These are phyloP conservation scores for Cinara cedri DNA, from an alignment of 2,888 invertebrate species.

Conservation along the genomic window DNA sequence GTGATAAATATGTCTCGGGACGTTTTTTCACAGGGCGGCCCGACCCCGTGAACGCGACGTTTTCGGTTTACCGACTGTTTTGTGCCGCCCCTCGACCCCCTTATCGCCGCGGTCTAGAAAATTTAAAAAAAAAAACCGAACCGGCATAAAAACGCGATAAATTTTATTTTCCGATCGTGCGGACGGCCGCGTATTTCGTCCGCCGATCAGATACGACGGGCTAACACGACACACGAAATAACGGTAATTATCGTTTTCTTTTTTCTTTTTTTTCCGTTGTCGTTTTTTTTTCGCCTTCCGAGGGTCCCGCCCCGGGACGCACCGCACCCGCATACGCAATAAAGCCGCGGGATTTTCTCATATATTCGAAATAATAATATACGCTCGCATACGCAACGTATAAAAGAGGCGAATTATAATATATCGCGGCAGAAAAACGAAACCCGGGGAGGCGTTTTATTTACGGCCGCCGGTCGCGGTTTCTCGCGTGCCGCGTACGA, in stretches of 20 bases:
- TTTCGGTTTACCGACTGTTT: no score
- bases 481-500: slow-evolving; percentile 54
- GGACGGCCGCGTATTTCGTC: slow-evolving; percentile 1
- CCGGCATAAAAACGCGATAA: background rate
- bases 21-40: no score
- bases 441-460: slow-evolving; percentile 23
- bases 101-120: no score
- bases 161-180: slow-evolving; percentile 27
- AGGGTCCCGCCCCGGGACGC: slow-evolving; percentile 22
- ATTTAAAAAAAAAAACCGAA: no score
- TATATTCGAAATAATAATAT: background rate
- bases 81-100: no score
- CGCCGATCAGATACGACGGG: slow-evolving; percentile 20
- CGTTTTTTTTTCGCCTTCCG: slow-evolving; percentile 3
- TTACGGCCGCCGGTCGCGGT: slow-evolving; percentile 32
- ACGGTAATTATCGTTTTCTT: slow-evolving; percentile 6
- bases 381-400: no score
- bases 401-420: no score
- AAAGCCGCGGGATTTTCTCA: background rate
- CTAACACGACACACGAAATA: no score
- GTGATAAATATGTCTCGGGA: no score
- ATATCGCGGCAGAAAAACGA: slow-evolving; percentile 28
- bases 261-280: no score
- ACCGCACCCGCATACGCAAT: background rate
- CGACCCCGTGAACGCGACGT: no score